A percentile compares a stretch with the other conserved stretches of the same genome.
phyloP scores from a whole-genome alignment of 2,888 invertebrate species.

The Acanthosoma haemorrhoidale region DNA sequence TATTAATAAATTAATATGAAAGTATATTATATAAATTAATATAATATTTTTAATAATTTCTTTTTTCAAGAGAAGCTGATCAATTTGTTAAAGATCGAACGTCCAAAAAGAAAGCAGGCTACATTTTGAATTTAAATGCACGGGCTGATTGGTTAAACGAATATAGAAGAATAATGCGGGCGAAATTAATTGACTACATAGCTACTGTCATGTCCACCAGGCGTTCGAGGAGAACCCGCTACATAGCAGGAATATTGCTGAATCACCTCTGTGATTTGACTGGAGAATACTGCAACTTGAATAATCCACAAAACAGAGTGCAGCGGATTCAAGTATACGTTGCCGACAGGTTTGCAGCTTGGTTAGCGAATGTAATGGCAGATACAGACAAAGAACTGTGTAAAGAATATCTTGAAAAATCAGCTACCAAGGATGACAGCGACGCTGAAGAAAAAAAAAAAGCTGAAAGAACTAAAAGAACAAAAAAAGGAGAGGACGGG shows the following conservation, averaged over 20 bases:
- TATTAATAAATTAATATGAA: no score
- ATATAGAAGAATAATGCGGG: slow-evolving; percentile 34
- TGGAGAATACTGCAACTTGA: slow-evolving; percentile 36
- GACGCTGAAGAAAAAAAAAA: not conserved
- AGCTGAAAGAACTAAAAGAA: not conserved
- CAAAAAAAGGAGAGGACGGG: not conserved
- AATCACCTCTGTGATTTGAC: slow-evolving; percentile 35
- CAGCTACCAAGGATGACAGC: not conserved
- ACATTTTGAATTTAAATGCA: slow-evolving; percentile 11
- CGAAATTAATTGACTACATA: slow-evolving; percentile 37
- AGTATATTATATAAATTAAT: no score
- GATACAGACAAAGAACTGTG: slow-evolving; percentile 31
- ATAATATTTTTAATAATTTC: no score
- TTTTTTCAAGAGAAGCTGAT: slow-evolving; percentile 31
- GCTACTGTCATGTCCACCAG: slow-evolving; percentile 35
- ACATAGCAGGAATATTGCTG: slow-evolving; percentile 36
- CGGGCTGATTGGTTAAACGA: slow-evolving; percentile 37
- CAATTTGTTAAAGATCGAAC: slow-evolving; percentile 18
- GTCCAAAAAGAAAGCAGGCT: not conserved
- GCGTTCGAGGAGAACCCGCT: slow-evolving; percentile 34
- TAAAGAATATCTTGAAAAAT: not conserved
- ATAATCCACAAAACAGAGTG: slow-evolving; percentile 35
- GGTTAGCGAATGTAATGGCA: slow-evolving; percentile 37
- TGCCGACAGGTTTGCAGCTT: slow-evolving; percentile 37
- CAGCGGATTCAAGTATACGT: slow-evolving; percentile 37